These are phyloP conservation scores for Parotia lawesii DNA, from an alignment of 2,113 vertebrate genomes.

Conservation along the genomic window DNA sequence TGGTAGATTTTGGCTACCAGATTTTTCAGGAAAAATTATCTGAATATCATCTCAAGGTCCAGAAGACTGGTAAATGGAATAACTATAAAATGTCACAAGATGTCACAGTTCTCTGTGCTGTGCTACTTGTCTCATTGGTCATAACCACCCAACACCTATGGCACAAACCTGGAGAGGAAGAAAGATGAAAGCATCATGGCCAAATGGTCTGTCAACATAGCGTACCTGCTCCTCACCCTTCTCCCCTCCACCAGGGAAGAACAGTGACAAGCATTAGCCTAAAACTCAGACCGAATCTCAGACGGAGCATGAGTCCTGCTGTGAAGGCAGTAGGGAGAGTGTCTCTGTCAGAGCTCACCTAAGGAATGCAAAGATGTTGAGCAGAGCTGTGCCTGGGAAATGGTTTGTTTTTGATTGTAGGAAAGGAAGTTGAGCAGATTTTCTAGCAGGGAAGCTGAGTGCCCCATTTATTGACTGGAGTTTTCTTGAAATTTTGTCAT, in stretches of 20 bases:
- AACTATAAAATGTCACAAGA: background rate
- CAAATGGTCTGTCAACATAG: fast-evolving
- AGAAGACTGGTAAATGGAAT: background rate
- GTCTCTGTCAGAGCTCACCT: background rate
- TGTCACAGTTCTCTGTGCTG: background rate
- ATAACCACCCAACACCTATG: background rate
- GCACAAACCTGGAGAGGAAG: background rate
- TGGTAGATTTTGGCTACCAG: background rate
- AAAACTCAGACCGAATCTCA: background rate
- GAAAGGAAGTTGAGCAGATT: background rate
- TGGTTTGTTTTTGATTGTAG: background rate
- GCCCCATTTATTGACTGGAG: background rate
- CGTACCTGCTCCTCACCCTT: background rate
- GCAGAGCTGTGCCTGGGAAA: background rate
- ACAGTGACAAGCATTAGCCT: background rate
- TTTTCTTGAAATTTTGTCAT: background rate
- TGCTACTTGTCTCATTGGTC: background rate
- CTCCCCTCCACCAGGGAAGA: background rate
- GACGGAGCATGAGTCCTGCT: background rate
- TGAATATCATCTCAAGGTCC: background rate
- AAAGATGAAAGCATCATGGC: background rate
- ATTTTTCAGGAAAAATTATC: background rate
- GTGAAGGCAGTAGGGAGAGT: background rate
- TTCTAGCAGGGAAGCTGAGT: background rate
- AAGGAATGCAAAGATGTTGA: background rate